Evolutionary conservation across 1,140 invertebrate species (phyloP).

Genomic region (Nephila pilipes): DNA sequence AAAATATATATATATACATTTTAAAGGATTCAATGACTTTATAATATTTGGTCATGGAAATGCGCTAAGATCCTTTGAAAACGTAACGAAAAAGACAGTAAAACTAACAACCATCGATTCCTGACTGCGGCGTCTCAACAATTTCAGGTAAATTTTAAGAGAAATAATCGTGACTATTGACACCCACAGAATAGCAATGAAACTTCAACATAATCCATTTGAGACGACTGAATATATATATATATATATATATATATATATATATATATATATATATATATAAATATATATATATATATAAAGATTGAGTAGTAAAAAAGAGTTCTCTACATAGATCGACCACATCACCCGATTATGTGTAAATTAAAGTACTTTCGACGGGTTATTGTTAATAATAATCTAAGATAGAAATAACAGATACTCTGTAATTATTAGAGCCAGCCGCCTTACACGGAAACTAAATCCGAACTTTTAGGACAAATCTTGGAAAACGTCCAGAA

Average conservation of each 20-base stretch:
- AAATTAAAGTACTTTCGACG: not conserved
- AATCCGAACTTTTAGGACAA: constrained; percentile 47
- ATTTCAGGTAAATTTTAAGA: not conserved
- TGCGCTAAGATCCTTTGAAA: not conserved
- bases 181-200: constrained; percentile 49
- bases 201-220: constrained; percentile 54
- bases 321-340: not conserved
- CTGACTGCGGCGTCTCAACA: not conserved
- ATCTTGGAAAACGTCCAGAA: constrained; percentile 57
- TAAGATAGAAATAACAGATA: not conserved
- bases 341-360: not conserved
- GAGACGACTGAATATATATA: not conserved
- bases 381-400: constrained; percentile 7
- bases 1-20: not conserved
- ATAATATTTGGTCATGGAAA: not conserved
- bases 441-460: not conserved
- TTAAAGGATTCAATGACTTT: not conserved
- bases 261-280: no score
- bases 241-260: not conserved
- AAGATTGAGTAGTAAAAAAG: not conserved
- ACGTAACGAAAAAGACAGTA: constrained; percentile 4
- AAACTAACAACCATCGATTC: constrained; percentile 10
- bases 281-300: no score
- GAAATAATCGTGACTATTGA: constrained; percentile 23
- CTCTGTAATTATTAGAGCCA: constrained; percentile 44